Percentiles rank a stretch among this genome's conserved stretches.
phyloP scores from a whole-genome alignment of 2,797 vertebrate species.

The Crypturellus tataupa region DNA sequence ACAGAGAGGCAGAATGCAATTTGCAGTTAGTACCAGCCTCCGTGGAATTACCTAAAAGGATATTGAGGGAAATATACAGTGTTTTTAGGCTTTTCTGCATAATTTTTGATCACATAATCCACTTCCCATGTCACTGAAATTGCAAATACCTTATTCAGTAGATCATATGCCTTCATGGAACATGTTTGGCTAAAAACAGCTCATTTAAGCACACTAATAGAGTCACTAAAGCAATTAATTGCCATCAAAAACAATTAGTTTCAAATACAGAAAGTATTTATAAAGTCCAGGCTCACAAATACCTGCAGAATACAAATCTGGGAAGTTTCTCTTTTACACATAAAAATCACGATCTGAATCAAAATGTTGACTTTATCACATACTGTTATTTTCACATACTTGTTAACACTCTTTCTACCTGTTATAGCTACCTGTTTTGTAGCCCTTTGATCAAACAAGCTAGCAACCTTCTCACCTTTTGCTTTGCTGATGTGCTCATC shows the following conservation, averaged over 20 bases:
- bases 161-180: accelerated
- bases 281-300: neutral
- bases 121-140: neutral
- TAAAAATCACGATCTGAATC: neutral
- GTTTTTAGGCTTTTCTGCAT: neutral
- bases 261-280: neutral
- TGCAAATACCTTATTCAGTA: neutral
- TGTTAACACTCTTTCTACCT: neutral
- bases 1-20: neutral
- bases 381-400: neutral
- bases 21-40: neutral
- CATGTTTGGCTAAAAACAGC: neutral
- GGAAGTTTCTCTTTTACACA: neutral
- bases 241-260: neutral
- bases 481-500: neutral
- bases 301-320: neutral
- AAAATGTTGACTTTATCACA: neutral
- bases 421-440: neutral
- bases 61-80: neutral
- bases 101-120: neutral
- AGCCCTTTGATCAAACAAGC: neutral
- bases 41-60: neutral
- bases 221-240: neutral
- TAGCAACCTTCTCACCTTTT: neutral
- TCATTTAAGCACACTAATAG: neutral